Evolutionary conservation across 2,888 invertebrate species (phyloP).

Genomic region (Xanthorhoe designata): DNA sequence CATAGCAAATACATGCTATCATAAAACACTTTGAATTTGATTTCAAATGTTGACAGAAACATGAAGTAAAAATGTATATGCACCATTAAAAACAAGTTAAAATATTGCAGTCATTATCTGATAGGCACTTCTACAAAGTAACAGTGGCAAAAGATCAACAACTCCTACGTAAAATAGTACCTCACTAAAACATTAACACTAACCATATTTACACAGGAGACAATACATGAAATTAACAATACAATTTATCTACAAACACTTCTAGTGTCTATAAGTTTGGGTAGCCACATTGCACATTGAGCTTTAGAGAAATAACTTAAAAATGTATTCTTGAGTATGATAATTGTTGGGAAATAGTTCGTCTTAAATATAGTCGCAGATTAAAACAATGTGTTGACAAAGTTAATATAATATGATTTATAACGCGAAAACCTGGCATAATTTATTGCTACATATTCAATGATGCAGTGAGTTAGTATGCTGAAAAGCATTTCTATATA

Average conservation of each 20-base stretch:
- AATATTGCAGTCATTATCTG: conserved; percentile 52
- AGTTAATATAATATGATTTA: conserved; percentile 7
- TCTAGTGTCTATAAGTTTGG: conserved; percentile 58
- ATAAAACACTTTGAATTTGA: conserved; percentile 12
- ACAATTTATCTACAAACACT: conserved; percentile 73
- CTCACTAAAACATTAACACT: conserved; percentile 58
- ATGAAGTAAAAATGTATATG: conserved; percentile 30
- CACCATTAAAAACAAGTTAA: conserved; percentile 53
- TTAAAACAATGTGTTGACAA: conserved; percentile 22
- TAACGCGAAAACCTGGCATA: conserved; percentile 7
- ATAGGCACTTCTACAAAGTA: conserved; percentile 71
- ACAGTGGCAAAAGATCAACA: conserved; percentile 64
- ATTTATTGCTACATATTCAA: conserved; percentile 36
- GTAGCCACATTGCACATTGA: conserved; percentile 75
- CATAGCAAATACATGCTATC: conserved; percentile 18
- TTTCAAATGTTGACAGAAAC: conserved; percentile 18
- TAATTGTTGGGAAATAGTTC: conserved; percentile 29
- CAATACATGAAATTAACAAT: conserved; percentile 53
- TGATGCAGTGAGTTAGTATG: conserved; percentile 38
- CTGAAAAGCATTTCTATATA: conserved; percentile 47
- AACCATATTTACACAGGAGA: conserved; percentile 73
- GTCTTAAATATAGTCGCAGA: conserved; percentile 8
- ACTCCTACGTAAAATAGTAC: conserved; percentile 64
- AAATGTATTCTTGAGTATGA: conserved; percentile 68
- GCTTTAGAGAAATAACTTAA: conserved; percentile 61